Percentiles rank a stretch among this genome's conserved stretches.
These are phyloP conservation scores for Heliocidaris erythrogramma DNA, from an alignment of 35 echinoderm and acorn worm genomes.

Conservation along the genomic window DNA sequence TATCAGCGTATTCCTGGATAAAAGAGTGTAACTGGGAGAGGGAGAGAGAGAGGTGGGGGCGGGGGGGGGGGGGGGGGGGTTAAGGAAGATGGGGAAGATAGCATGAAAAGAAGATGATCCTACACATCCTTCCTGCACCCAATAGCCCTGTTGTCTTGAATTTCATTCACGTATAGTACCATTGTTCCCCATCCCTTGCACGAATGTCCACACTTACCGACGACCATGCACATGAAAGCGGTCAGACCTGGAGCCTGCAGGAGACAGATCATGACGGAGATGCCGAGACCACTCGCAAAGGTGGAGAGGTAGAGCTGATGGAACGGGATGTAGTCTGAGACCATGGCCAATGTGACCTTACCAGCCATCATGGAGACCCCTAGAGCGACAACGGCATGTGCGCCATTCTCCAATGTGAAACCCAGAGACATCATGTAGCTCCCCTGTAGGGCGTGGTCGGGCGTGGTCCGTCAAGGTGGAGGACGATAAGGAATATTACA, in stretches of 20 bases:
- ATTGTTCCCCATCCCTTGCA: no score
- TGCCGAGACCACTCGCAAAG: slow-evolving; percentile 49
- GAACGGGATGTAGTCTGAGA: slow-evolving; percentile 65
- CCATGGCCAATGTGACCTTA: slow-evolving; percentile 49
- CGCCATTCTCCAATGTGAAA: slow-evolving; percentile 45
- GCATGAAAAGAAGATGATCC: no score
- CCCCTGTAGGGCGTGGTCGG: slow-evolving; percentile 26
- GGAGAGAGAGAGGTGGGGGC: no score
- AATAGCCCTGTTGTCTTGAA: no score
- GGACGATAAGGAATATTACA: no score
- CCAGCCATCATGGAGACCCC: slow-evolving; percentile 56
- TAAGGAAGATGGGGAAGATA: no score
- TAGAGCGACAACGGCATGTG: slow-evolving; percentile 45
- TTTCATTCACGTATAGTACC: no score
- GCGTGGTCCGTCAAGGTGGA: no score
- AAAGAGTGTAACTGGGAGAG: no score
- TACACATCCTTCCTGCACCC: no score
- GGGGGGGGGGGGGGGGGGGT: no score
- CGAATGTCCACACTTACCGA: slow-evolving; percentile 47
- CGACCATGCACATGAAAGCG: slow-evolving; percentile 36
- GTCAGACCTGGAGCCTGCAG: slow-evolving; percentile 19
- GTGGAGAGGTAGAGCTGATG: slow-evolving; percentile 61
- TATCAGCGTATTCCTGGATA: no score
- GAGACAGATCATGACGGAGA: slow-evolving; percentile 61
- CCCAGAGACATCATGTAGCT: slow-evolving; percentile 66